Base-by-base conservation (phyloP, 2,797 vertebrate genomes). In the Muscicapa comitata region DNA sequence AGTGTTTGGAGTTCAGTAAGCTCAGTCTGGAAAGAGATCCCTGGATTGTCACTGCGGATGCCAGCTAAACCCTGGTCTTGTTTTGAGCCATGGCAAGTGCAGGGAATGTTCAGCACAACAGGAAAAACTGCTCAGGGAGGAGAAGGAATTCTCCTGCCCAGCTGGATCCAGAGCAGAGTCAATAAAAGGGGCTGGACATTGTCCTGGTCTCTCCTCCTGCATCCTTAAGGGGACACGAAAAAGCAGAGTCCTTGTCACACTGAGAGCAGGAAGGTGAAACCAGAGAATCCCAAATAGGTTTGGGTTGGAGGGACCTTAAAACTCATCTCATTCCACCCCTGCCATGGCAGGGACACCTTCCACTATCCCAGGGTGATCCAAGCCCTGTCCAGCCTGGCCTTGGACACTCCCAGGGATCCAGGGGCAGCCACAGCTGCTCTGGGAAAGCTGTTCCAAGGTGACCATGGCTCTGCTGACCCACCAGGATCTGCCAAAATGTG, bases 1-100 rank as follows among this genome's bases (percentile, higher is more conserved):
- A 54, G 11, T 4, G 15, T 6, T 10, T 55, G 23, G 19, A 73
- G 23, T 37, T 13, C 45, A 47, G 45, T 24, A 8, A 47, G 21
- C 42, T 42, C 42, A 42, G 38, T 6, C 13, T 38, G 38, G 37
- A 47, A 18, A 37, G 3, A 43, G 6, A 35, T 19, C 63, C 33
- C 21, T 23, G 37, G 18, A 29, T n/a, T 58, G 12, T 45, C 25
- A 11, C 24, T 54, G 55, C 23, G 43, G 24, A 20, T 8, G 20
- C 15, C 50, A 31, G 0, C 1, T 24, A 12, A 29, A 23, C 29
- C 25, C 4, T 1, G 31, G 20, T 8, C 14, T 7, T 24, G 10
- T 31, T 76, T 50, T 8, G n/a, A 24, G 25, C 9, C 11, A 3
- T 7, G 13, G 5, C 42, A 53, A 6, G 38, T 15, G 38, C 38